Percentiles rank a stretch among this genome's conserved stretches.
These are phyloP conservation scores for Oncorhynchus nerka DNA, from an alignment of 2,113 vertebrate species.

Conservation along the genomic window DNA sequence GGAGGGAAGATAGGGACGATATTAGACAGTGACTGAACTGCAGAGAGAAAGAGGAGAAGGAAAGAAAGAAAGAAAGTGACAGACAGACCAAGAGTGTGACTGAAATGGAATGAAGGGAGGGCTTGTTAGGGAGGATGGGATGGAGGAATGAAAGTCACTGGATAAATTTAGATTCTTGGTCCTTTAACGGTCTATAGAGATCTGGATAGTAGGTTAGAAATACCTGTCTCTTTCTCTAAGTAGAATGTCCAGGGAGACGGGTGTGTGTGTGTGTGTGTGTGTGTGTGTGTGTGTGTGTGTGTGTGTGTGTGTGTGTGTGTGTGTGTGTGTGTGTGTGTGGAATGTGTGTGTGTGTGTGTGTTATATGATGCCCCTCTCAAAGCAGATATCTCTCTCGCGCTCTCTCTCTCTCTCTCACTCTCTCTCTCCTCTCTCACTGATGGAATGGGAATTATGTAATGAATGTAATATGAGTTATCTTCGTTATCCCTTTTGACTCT, in stretches of 20 bases:
- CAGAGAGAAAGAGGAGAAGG: neutral
- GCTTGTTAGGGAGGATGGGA: neutral
- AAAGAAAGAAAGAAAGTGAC: constrained; percentile 1
- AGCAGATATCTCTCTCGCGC: neutral
- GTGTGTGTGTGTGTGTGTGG: neutral
- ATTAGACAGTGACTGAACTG: neutral
- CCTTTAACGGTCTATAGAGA: neutral
- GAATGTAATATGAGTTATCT: constrained; percentile 1
- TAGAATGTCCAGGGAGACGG: neutral
- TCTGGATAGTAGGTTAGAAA: neutral
- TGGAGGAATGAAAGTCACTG: neutral
- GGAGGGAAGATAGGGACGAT: neutral
- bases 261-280: neutral
- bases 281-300: neutral
- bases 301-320: neutral
- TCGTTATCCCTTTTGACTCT: neutral
- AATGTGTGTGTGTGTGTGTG: constrained; percentile 5
- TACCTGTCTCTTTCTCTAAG: neutral
- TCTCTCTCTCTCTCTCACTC: neutral
- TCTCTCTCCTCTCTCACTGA: neutral
- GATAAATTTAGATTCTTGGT: neutral
- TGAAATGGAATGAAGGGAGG: neutral
- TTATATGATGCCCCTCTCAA: neutral
- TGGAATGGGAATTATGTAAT: constrained; percentile 9
- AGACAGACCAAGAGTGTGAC: neutral